Evolutionary conservation across 1,140 invertebrate genomes (phyloP).

Genomic region (Asbolus verrucosus): DNA sequence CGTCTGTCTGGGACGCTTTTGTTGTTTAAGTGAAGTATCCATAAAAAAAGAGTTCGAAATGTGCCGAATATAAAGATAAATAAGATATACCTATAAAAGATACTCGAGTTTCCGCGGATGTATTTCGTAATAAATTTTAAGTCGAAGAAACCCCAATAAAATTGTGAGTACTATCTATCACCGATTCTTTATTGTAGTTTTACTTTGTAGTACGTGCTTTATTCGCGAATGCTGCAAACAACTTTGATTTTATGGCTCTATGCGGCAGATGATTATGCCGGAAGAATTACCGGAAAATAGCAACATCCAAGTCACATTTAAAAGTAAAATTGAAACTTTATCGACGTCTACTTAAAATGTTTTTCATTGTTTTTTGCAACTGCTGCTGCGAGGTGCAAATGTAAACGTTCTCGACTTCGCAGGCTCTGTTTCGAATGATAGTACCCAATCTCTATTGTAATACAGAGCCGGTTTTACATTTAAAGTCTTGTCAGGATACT

Average conservation of each 20-base stretch:
- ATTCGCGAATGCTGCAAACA: slow-evolving; percentile 15
- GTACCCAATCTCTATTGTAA: slow-evolving; percentile 3
- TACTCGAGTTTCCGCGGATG: slow-evolving; percentile 41
- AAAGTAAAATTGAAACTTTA: background rate
- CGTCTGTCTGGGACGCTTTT: slow-evolving; percentile 21
- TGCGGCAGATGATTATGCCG: slow-evolving; percentile 20
- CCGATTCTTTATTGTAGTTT: slow-evolving; percentile 52
- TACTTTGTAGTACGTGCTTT: slow-evolving; percentile 48
- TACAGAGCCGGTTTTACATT: slow-evolving; percentile 1
- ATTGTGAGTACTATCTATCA: slow-evolving; percentile 47
- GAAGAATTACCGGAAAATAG: slow-evolving; percentile 6
- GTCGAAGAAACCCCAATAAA: slow-evolving; percentile 51
- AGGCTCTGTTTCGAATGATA: background rate
- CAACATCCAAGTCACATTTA: background rate
- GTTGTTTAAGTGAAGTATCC: slow-evolving; percentile 14
- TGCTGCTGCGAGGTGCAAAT: background rate
- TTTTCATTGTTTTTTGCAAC: background rate
- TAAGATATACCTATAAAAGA: slow-evolving; percentile 44
- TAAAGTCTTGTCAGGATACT: slow-evolving; percentile 1
- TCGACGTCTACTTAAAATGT: background rate
- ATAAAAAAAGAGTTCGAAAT: slow-evolving; percentile 33
- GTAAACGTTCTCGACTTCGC: background rate
- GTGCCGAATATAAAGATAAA: slow-evolving; percentile 32
- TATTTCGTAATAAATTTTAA: slow-evolving; percentile 49
- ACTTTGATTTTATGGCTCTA: slow-evolving; percentile 43